Conservation (phyloP, 2,797 vertebrate genomes). For the Amblyopsis hoosieri region DNA sequence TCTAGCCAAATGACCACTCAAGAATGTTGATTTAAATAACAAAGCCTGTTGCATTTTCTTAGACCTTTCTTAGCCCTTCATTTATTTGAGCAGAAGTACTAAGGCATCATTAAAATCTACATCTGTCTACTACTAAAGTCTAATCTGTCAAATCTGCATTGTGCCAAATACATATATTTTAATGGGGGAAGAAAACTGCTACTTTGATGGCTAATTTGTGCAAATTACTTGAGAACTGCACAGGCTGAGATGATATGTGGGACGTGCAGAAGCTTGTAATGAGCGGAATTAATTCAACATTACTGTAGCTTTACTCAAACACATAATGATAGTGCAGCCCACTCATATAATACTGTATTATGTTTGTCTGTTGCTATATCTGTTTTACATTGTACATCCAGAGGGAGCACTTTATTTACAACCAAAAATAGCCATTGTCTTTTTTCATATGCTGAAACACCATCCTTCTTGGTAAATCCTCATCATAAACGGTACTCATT, state of each 20-base stretch:
- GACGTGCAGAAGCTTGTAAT: slow-evolving; percentile 76
- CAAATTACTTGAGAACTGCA: slow-evolving; percentile 70
- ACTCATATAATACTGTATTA: slow-evolving; percentile 68
- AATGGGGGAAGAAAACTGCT: slow-evolving; percentile 52
- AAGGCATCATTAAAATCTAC: no score
- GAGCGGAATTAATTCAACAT: slow-evolving; percentile 71
- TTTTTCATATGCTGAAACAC: slow-evolving; percentile 62
- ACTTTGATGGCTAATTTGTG: slow-evolving; percentile 69
- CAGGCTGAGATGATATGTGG: slow-evolving; percentile 72
- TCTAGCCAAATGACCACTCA: slow-evolving; percentile 2
- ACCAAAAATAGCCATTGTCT: slow-evolving; percentile 58
- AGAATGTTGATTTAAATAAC: background rate
- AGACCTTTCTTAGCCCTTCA: background rate
- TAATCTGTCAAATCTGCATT: slow-evolving; percentile 19
- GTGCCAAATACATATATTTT: slow-evolving; percentile 42
- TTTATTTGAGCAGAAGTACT: no score
- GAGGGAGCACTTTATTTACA: slow-evolving; percentile 56
- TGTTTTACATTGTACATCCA: slow-evolving; percentile 53
- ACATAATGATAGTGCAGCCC: slow-evolving; percentile 66
- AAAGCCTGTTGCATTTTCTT: background rate
- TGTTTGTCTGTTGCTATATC: slow-evolving; percentile 43
- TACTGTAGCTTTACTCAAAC: slow-evolving; percentile 69
- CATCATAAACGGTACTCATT: slow-evolving; percentile 14
- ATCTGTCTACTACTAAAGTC: no score
- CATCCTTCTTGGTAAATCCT: slow-evolving; percentile 23